Evolutionary conservation across 2,888 invertebrate genomes (phyloP), one percentile per base, ranked within the genome.

Genomic region (Eupithecia abbreviata): DNA sequence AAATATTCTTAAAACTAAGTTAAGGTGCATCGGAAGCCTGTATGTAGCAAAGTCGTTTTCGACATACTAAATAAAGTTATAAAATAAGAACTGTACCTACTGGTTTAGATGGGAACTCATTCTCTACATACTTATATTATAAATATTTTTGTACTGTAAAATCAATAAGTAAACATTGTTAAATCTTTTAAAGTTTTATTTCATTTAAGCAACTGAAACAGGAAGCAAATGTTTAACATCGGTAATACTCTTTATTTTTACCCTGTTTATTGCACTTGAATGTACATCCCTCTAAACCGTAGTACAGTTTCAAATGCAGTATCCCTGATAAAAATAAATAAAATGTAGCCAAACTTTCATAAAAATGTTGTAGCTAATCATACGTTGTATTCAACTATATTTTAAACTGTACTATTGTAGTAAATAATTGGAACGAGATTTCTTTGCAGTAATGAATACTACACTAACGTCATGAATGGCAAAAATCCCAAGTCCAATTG

Each of bases 61-160:
- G 62, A 30, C 18, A 62, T 62, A 62, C 12, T 30, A 30, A n/a
- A 10, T 4, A 30, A 62, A 30, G 10, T 62, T 62, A 2, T 62
- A 12, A 30, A 30, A 62, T 30, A 30, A n/a, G 45, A 71, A 62
- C 55, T 74, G 69, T 75, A 75, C 72, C 73, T 43, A 45, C 42
- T 69, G 74, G 78, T 78, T 76, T 78, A 76, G 78, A 78, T 72
- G 78, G 77, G 75, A 74, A 74, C 55, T 43, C 75, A 73, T 76
- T 74, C 68, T 68, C 73, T 66, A 67, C 71, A 74, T 78, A 72
- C 5, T 43, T 18, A 10, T 68, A n/a, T 49, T 18, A 45, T 47
- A 5, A 7, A n/a, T 66, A 66, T 66, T 42, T 42, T 41, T 68
- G 4, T 68, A 68, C 42, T 41, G 9, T 68, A n/a, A 62, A 58